Conservation (phyloP, 2,888 invertebrate genomes). For the Byasa hedistus region DNA sequence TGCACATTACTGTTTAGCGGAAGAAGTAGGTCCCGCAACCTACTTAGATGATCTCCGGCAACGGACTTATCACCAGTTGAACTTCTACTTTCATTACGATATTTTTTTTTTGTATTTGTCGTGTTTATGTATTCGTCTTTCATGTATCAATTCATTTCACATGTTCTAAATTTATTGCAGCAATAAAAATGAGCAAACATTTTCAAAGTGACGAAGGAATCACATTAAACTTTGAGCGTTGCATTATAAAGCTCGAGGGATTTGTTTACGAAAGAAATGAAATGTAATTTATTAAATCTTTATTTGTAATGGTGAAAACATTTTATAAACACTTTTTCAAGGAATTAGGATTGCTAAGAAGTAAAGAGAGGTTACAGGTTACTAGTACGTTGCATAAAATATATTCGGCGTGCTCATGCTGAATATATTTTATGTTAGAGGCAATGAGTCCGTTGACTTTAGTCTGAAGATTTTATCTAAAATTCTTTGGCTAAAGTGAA, state of each 20-base stretch:
- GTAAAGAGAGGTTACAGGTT: neutral
- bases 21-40: too few relatives aligned
- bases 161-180: neutral
- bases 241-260: neutral
- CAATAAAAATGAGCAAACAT: constrained; percentile 7
- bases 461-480: neutral
- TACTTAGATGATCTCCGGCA: too few relatives aligned
- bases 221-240: too few relatives aligned
- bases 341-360: neutral
- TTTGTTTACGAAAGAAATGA: neutral
- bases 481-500: neutral
- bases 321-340: neutral
- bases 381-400: neutral
- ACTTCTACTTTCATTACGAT: too few relatives aligned
- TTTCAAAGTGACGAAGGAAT: neutral
- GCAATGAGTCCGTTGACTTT: neutral
- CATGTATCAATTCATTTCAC: neutral
- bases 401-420: neutral
- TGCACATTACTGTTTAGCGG: too few relatives aligned
- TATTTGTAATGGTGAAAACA: too few relatives aligned
- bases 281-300: too few relatives aligned
- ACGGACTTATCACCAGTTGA: too few relatives aligned
- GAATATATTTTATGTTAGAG: neutral
- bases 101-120: neutral
- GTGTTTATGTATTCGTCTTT: neutral